A percentile compares a stretch with the other conserved stretches of the same genome.
Conservation (phyloP, 2,888 invertebrate species). For the Arctia plantaginis region DNA sequence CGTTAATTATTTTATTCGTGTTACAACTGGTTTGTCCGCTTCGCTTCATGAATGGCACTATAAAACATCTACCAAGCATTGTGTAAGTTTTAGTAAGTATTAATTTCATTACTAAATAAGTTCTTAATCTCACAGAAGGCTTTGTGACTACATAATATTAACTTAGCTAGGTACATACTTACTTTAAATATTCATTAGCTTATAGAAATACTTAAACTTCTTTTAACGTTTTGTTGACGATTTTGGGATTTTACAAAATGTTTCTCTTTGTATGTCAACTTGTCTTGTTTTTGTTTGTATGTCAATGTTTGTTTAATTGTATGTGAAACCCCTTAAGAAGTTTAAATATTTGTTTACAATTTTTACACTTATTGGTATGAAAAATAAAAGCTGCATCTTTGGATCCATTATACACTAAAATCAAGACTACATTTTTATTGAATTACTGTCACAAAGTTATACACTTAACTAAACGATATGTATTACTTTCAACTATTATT, state of each 20-base stretch:
- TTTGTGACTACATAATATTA: slow-evolving; percentile 52
- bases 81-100: slow-evolving; percentile 37
- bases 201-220: slow-evolving; percentile 44
- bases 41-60: slow-evolving; percentile 42
- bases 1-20: neutral
- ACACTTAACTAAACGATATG: slow-evolving; percentile 83
- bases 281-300: too few species aligned
- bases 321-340: slow-evolving; percentile 16
- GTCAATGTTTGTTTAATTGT: too few species aligned
- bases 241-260: neutral
- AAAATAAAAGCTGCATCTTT: slow-evolving; percentile 85
- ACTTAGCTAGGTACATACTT: slow-evolving; percentile 67
- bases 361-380: slow-evolving; percentile 74
- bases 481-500: slow-evolving; percentile 69
- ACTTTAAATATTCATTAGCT: slow-evolving; percentile 50
- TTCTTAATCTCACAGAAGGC: slow-evolving; percentile 62
- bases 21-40: neutral
- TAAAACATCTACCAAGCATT: slow-evolving; percentile 52
- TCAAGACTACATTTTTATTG: slow-evolving; percentile 72
- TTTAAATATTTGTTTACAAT: slow-evolving; percentile 48
- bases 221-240: neutral
- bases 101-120: slow-evolving; percentile 41
- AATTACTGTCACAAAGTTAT: slow-evolving; percentile 77
- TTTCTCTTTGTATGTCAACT: too few species aligned
- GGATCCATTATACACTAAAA: slow-evolving; percentile 67